Evolutionary conservation across 2,888 invertebrate genomes (phyloP).

Genomic region (Liposcelis brunnea): DNA sequence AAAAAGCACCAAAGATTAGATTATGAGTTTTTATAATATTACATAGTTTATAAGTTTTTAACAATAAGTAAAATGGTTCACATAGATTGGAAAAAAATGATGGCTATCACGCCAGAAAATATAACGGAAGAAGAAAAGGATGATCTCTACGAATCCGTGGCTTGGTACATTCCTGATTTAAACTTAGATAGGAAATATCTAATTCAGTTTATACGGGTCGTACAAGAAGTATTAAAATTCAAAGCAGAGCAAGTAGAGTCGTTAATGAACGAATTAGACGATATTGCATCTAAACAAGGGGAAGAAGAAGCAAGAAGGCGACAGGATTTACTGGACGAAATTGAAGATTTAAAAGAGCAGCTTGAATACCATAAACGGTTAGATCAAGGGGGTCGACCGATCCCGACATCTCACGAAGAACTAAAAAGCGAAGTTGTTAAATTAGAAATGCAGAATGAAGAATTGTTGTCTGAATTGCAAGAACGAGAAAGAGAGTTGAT

Average conservation of each 20-base stretch:
- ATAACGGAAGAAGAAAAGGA: constrained; percentile 43
- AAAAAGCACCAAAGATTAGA: no score
- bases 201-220: constrained; percentile 36
- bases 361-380: constrained; percentile 1
- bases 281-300: constrained; percentile 29
- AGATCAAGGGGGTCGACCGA: neutral
- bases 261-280: constrained; percentile 32
- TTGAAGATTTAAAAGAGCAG: constrained; percentile 20
- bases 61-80: constrained; percentile 21
- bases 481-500: constrained; percentile 24
- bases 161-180: constrained; percentile 43
- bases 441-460: constrained; percentile 22
- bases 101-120: constrained; percentile 35
- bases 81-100: constrained; percentile 40
- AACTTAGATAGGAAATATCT: constrained; percentile 37
- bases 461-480: constrained; percentile 27
- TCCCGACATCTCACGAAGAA: constrained; percentile 20
- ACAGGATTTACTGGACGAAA: constrained; percentile 23
- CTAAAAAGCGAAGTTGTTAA: constrained; percentile 26
- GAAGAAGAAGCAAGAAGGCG: constrained; percentile 26
- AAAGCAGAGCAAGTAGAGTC: constrained; percentile 49
- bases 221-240: constrained; percentile 48
- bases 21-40: no score
- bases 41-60: neutral
- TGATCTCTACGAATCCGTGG: constrained; percentile 39